Conservation (phyloP, 2,113 vertebrate genomes). For the Pollachius pollachius region DNA sequence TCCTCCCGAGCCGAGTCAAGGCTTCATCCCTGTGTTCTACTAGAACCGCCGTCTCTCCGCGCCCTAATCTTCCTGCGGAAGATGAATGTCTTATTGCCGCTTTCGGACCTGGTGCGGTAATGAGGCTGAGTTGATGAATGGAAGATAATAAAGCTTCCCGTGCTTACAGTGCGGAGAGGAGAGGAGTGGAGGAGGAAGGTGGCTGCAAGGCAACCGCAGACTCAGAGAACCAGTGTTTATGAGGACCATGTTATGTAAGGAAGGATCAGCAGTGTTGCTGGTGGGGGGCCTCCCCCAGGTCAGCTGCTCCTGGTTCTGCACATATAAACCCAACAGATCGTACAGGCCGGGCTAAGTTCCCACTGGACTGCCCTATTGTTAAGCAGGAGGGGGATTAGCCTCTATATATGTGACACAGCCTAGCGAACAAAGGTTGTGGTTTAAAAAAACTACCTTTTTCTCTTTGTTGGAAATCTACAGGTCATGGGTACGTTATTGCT, state of each 20-base stretch:
- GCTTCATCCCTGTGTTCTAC: too few relatives aligned
- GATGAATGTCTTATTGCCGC: constrained; percentile 15
- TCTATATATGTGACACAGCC: neutral
- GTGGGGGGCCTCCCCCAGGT: neutral
- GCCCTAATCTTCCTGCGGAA: neutral
- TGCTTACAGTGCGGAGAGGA: neutral
- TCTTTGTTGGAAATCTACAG: too few relatives aligned
- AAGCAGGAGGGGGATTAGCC: neutral
- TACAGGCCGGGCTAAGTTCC: neutral
- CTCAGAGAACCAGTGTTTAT: too few relatives aligned
- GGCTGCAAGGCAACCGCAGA: too few relatives aligned
- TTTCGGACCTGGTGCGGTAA: constrained; percentile 4
- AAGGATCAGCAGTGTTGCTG: neutral
- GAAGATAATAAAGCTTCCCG: neutral
- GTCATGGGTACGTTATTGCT: too few relatives aligned
- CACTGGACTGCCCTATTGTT: neutral
- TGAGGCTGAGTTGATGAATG: constrained; percentile 23
- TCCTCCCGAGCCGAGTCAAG: too few relatives aligned
- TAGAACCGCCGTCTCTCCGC: too few relatives aligned
- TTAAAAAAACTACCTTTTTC: too few relatives aligned
- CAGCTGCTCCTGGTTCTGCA: constrained; percentile 8
- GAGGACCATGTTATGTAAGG: neutral
- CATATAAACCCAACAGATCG: too few relatives aligned
- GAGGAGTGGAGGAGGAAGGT: too few relatives aligned
- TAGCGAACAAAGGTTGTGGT: too few relatives aligned